Conservation (phyloP, 2,113 vertebrate genomes). For the Mellivora capensis region DNA sequence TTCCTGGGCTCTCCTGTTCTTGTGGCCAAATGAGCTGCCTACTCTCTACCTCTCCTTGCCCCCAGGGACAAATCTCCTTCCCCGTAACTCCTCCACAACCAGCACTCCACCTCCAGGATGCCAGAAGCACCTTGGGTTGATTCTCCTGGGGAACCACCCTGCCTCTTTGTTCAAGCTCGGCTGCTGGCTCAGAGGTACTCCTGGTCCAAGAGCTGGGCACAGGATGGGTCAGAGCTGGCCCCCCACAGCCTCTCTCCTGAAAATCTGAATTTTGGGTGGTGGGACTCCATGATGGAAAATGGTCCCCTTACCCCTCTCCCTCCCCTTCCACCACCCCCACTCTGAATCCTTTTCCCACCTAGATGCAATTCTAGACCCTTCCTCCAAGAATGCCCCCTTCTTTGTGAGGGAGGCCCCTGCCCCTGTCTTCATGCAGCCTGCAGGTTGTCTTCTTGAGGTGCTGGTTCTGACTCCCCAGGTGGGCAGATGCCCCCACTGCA, state of each 20-base stretch:
- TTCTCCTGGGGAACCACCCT: background rate
- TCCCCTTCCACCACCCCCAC: background rate
- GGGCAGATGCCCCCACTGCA: fast-evolving
- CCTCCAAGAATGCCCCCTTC: background rate
- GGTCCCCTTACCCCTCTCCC: too few species aligned
- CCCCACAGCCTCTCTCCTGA: background rate
- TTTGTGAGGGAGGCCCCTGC: background rate
- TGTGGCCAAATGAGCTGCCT: background rate
- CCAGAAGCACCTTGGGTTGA: fast-evolving
- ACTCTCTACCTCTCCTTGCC: fast-evolving
- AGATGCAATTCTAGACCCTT: background rate
- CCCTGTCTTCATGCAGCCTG: fast-evolving
- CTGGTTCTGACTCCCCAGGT: background rate
- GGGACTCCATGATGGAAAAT: background rate
- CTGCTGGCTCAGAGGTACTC: background rate
- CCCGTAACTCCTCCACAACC: fast-evolving
- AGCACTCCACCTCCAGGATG: fast-evolving
- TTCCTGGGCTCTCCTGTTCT: too few species aligned
- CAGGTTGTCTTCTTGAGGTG: background rate
- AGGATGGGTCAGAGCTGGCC: background rate
- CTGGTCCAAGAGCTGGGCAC: background rate
- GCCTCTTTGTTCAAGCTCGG: background rate
- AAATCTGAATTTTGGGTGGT: background rate
- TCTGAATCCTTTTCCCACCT: background rate
- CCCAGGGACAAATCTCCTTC: background rate